Base-by-base conservation (phyloP, 1,140 invertebrate genomes). In the Leptopilina clavipes region DNA sequence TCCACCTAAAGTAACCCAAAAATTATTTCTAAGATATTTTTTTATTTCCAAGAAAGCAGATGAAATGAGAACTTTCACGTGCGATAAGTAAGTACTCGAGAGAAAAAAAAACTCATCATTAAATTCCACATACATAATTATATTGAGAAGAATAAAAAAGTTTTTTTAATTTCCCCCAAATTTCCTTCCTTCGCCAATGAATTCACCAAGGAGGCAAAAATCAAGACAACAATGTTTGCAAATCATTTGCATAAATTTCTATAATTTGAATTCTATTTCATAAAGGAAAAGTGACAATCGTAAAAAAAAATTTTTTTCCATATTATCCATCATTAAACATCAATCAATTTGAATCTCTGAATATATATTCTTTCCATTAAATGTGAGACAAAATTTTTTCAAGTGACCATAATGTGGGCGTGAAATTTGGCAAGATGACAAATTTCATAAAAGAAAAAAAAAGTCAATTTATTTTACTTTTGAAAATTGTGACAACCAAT, bases 301-400 rank as follows among this genome's bases (percentile, higher is more conserved):
- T n/a, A 48, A 12, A 48, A n/a, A 17, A 12, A 17, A 52, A 52
- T 17, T 17, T 52, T 52, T 17, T 52, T 48, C 45, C n/a, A n/a
- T n/a, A n/a, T 5, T 48, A 3, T 48, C 45, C 48, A 52, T 52
- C 7, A 8, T 52, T 17, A 17, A 31, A 52, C 48, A 52, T 52
- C 14, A 52, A 17, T 52, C 48, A 52, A 52, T 52, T 52, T 48
- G 45, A 40, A 48, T 48, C 45, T 48, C 45, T 48, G 45, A 48
- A 48, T 48, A 48, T 48, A n/a, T n/a, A n/a, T n/a, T n/a, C n/a
- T n/a, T n/a, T 31, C 14, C 48, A 52, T n/a, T 17, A n/a, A 17
- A 6, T 52, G 10, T 48, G 14, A 17, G 48, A 52, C 48, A 52
- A 52, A 52, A 52, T 17, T 3, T 6, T 3, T 12, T 52, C 17